Base-by-base conservation (phyloP, 1,140 invertebrate genomes). In the Atta texana region DNA sequence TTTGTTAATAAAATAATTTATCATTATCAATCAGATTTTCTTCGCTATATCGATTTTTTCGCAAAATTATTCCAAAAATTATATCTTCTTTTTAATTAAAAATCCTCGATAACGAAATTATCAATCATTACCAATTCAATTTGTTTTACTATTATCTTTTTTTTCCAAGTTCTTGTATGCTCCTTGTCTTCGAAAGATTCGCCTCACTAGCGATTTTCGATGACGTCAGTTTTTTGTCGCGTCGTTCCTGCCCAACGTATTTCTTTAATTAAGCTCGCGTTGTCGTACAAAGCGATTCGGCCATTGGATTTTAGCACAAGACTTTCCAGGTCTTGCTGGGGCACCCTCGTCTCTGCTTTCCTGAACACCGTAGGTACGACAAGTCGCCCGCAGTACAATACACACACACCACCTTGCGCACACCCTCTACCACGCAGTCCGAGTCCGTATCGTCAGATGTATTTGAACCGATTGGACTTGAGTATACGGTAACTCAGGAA, bases 381-480 rank as follows among this genome's bases (percentile, higher is more conserved):
- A 88, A 90, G 78, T 84, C 89, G 89, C 12, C 7, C 64, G 74
- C 82, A 68, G 84, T 63, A 82, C 63, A 80, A 84, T 86, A 89
- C 84, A 51, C 69, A 84, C 78, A 89, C 84, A 89, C 88, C 87
- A 86, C 74, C 76, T 57, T 77, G 90, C 87, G 88, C 91, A 72
- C 88, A 87, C 90, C 80, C 57, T 89, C 61, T 89, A 89, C 66
- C 76, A 90, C 92, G 92, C 93, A 88, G 94, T 95, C 95, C 95
- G 94, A 95, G 94, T 94, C 93, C 94, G 93, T 95, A 95, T 95
- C 92, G 94, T 95, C 94, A 95, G 94, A 95, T 95, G 90, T 95
- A 95, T 84, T 95, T 95, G 95, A 95, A 95, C 71, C 95, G 94
- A 88, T 95, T 95, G 88, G 95, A 95, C 92, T 95, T 95, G 92